Base-by-base conservation (phyloP, 2,113 vertebrate species). In the Ciconia stormi region DNA sequence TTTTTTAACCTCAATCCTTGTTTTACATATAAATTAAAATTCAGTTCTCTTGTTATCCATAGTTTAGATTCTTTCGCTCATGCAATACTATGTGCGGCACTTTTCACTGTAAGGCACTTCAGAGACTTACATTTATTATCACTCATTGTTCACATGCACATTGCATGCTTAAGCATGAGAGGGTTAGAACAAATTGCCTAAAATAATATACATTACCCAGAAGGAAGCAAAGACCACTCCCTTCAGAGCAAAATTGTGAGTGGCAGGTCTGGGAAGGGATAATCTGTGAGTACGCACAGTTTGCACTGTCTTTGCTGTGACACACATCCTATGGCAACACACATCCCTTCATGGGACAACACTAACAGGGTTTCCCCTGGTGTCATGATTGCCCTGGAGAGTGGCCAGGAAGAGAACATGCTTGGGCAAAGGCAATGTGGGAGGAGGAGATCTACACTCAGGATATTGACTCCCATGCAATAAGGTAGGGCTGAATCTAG, bases 21-120 rank as follows among this genome's bases (percentile, higher is more conserved):
- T 79, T 94, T 94, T 83, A 93, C 44, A 92, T 92, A 73, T 67
- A 90, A 91, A 82, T 93, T 69, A 80, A 79, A 92, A 93, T 87
- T 82, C 21, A 82, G 13, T 71, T 89, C 16, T 90, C 49, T 79
- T 92, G 23, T 72, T 96, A 84, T 81, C 25, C 15, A 12, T 50
- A 58, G 42, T 29, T 91, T 67, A 82, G n/a, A 62, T 70, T 92
- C 23, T 77, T 89, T 53, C 38, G 52, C 46, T 52, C 16, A 23
- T 82, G 18, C 21, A 67, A 10, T 61, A 34, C 17, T 70, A 3
- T 19, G 10, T 5, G 6, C 34, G 46, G 10, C 16, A 83, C 9
- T 94, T 94, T 85, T 85, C 49, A 73, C 50, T 71, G 13, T 23
- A 78, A 82, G 44, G 8, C 32, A 71, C 56, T 94, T 81, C 59